Evolutionary conservation across 2,888 invertebrate species (phyloP), one percentile per base, ranked within the genome.

Genomic region (Apodemia mormo): DNA sequence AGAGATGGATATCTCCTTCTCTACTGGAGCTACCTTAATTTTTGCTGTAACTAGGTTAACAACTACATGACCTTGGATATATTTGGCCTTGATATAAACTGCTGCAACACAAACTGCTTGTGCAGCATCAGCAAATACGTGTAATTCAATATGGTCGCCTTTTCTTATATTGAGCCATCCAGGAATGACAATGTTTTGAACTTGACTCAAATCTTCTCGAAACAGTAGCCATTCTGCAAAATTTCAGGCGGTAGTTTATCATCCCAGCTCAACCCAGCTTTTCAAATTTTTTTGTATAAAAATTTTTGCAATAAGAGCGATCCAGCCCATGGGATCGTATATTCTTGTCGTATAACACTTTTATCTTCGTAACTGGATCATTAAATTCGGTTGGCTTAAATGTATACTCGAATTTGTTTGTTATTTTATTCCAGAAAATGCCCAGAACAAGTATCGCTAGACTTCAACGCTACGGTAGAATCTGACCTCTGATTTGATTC

Each of bases 71-170:
- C 68, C 71, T 14, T 33, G 2, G 0, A 30, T 40, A 56, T 76
- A 67, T 22, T 72, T 45, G 4, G 72, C 40, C 9, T 73, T 61
- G 7, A 72, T 12, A 33, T 75, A 77, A 2, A 76, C 70, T 1
- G 74, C 74, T n/a, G 73, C 76, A 22, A 74, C 76, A 68, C 75
- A 76, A 8, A 75, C 77, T 5, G 30, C 33, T n/a, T 71, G 71
- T 2, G 75, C 76, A 14, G 75, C 74, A 68, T 77, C 76, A n/a
- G 68, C 45, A 43, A 76, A 77, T 1, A 69, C 75, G 66, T 76
- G 76, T 8, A 77, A 65, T 61, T 77, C 74, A 1, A 74, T 65
- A 33, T 8, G 14, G 67, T 71, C 71, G 49, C 68, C 49, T 12
- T 37, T 6, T 64, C 45, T 45, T 12, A 45, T 45, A 40, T 40